Evolutionary conservation across 64 coral and sea anemone genomes (phyloP).

Genomic region (Stichodactyla helianthus): DNA sequence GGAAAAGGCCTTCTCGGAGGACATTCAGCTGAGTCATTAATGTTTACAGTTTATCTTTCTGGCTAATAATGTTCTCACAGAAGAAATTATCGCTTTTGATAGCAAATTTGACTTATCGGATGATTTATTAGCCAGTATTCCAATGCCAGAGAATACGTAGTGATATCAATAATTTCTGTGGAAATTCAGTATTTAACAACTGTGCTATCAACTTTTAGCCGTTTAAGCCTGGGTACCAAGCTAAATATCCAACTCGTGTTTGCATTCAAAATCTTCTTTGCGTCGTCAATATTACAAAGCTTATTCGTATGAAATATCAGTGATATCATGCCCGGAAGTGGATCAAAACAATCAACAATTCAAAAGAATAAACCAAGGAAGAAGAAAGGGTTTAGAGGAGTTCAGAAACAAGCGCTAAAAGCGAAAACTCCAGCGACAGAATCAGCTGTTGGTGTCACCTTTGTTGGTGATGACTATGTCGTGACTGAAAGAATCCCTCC

Average conservation of each 20-base stretch:
- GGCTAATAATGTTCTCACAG: too few relatives aligned
- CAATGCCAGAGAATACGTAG: too few relatives aligned
- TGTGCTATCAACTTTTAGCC: too few relatives aligned
- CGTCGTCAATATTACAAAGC: conserved; percentile 17
- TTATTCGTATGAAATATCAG: conserved; percentile 20
- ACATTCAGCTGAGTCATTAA: too few relatives aligned
- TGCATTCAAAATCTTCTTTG: not conserved
- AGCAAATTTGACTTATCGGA: too few relatives aligned
- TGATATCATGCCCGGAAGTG: conserved; percentile 16
- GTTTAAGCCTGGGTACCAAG: not conserved
- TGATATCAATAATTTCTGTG: too few relatives aligned
- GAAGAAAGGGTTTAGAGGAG: conserved; percentile 28
- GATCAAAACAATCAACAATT: conserved; percentile 25
- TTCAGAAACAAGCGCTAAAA: not conserved
- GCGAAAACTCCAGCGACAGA: conserved; percentile 5
- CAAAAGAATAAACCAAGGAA: conserved; percentile 26
- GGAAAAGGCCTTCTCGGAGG: too few relatives aligned
- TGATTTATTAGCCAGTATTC: too few relatives aligned
- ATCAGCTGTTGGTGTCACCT: conserved; percentile 22
- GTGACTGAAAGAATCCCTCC: conserved; percentile 36
- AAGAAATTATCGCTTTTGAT: too few relatives aligned
- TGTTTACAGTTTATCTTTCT: too few relatives aligned
- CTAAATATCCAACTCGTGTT: too few relatives aligned
- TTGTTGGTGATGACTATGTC: conserved; percentile 36
- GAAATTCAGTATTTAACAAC: too few relatives aligned